Percentiles rank a stretch among this genome's conserved stretches.
Conservation (phyloP, 2,797 vertebrate species). For the Craterocephalus amniculus region DNA sequence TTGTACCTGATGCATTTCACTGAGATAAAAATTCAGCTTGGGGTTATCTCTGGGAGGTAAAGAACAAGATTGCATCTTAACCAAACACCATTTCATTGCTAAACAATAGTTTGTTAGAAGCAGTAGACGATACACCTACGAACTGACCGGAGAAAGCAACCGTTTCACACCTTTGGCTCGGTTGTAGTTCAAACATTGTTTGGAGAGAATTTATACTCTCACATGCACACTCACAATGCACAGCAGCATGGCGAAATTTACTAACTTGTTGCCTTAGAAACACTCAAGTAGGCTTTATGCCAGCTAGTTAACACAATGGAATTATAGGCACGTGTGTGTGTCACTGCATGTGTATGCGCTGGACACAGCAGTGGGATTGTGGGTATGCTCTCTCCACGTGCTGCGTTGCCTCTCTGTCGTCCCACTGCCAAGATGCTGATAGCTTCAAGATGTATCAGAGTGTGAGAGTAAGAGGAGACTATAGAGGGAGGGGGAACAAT, state of each 20-base stretch:
- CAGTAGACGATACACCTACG: background rate
- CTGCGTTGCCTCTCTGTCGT: conserved; percentile 59
- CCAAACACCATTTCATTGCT: conserved; percentile 16
- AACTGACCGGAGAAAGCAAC: conserved; percentile 25
- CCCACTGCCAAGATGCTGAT: conserved; percentile 71
- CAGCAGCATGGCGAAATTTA: conserved; percentile 48
- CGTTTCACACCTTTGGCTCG: conserved; percentile 7
- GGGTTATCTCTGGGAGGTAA: background rate
- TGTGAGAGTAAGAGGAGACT: conserved; percentile 34
- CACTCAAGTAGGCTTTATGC: conserved; percentile 59
- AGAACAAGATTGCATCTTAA: conserved; percentile 8
- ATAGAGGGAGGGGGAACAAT: conserved; percentile 26
- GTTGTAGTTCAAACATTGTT: conserved; percentile 40
- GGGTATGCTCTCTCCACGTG: conserved; percentile 69
- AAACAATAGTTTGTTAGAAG: conserved; percentile 21
- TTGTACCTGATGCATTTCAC: background rate
- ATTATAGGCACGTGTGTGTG: conserved; percentile 59
- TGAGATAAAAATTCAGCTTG: background rate
- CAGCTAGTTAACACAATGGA: conserved; percentile 70
- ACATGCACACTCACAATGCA: conserved; percentile 16
- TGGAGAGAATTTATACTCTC: conserved; percentile 28
- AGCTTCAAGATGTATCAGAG: conserved; percentile 76
- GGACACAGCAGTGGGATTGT: conserved; percentile 59
- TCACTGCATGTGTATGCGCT: conserved; percentile 46
- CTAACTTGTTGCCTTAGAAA: conserved; percentile 76